Evolutionary conservation across 2,888 invertebrate genomes (phyloP).

Genomic region (Hyalella azteca): DNA sequence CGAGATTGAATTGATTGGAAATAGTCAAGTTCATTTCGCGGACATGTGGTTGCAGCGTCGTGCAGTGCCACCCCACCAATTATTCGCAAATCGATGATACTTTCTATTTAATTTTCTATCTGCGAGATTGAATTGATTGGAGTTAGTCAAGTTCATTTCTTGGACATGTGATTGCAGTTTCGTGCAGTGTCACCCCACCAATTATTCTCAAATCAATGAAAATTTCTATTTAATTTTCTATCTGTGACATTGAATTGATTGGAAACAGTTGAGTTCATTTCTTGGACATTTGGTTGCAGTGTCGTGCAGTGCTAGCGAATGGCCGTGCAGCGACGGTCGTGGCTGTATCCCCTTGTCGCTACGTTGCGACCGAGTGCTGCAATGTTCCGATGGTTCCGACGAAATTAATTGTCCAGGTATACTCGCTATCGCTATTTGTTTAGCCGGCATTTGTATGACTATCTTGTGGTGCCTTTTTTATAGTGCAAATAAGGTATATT

Average conservation of each 20-base stretch:
- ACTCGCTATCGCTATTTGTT: background rate
- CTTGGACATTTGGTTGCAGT: too few species aligned
- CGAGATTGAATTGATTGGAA: too few species aligned
- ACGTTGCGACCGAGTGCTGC: slow-evolving; percentile 46
- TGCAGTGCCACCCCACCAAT: too few species aligned
- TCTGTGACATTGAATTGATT: background rate
- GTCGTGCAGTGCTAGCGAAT: slow-evolving; percentile 42
- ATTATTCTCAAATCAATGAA: too few species aligned
- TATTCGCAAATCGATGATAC: too few species aligned
- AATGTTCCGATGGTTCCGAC: slow-evolving; percentile 53
- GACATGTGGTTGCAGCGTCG: too few species aligned
- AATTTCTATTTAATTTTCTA: background rate
- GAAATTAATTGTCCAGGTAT: slow-evolving; percentile 44
- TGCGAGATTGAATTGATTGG: background rate
- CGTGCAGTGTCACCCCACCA: too few species aligned
- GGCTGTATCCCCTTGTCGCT: slow-evolving; percentile 49
- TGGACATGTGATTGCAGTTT: too few species aligned
- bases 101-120: background rate
- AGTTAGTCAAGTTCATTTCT: background rate
- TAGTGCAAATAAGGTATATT: too few species aligned
- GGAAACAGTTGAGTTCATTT: background rate
- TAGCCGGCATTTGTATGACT: background rate
- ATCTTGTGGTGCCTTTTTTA: background rate
- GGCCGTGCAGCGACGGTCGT: slow-evolving; percentile 47
- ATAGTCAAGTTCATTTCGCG: too few species aligned